Evolutionary conservation across 2,797 vertebrate species (phyloP), one percentile per base, ranked within the genome.

Genomic region (Pempheris klunzingeri): DNA sequence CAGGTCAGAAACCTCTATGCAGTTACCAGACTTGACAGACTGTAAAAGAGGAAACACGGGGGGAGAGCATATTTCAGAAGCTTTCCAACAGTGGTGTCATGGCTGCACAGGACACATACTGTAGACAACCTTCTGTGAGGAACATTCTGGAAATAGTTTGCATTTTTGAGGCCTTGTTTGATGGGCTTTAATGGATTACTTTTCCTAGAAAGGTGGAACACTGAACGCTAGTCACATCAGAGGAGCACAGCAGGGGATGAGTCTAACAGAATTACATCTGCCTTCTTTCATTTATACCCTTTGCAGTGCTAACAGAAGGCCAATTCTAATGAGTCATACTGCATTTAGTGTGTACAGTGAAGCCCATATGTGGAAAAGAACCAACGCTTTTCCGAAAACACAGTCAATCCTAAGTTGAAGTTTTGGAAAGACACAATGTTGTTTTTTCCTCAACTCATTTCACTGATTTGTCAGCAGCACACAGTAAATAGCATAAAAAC

Each of bases 1-100:
- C 82, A 72, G 81, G 72, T 81, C 80, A 78, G 18, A 78, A 76
- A 85, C 55, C 28, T 80, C 55, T 63, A 75, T 80, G 74, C 58
- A 83, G 78, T 83, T 72, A 76, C 82, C 84, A 87, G 76, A 84
- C 62, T 50, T 66, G 57, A 73, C 53, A 77, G 78, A 43, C 76
- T 41, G 53, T 72, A 38, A 50, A 69, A 84, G 77, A 72, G 78
- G 76, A 88, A 80, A 86, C 44, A 10, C 71, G 83, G 83, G 74
- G 79, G 62, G 74, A 53, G 69, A 86, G 77, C n/a, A 47, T 77
- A 78, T 76, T 82, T 77, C 41, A 36, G 54, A 39, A 71, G 68
- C 76, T 85, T 86, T 87, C 80, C 81, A 71, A 3, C 50, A 47
- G 70, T 63, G 64, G 53, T 68, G 71, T 73, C 61, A 55, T 55